phyloP scores from a whole-genome alignment of 1,140 invertebrate genomes.

The Caenorhabditis brenneri region DNA sequence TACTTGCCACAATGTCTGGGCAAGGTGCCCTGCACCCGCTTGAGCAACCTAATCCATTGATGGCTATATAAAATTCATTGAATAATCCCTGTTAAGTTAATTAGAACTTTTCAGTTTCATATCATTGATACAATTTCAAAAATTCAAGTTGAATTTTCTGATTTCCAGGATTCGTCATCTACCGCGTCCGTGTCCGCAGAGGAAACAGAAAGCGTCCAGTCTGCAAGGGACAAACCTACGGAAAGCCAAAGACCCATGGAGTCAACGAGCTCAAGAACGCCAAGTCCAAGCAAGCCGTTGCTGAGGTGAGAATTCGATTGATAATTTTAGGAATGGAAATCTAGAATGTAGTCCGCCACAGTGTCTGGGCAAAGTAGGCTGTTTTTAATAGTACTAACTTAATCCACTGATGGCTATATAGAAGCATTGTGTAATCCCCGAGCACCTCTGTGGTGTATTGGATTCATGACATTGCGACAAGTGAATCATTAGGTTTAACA shows the following conservation, averaged over 20 bases:
- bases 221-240: conserved; percentile 95
- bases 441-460: conserved; percentile 31
- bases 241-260: conserved; percentile 98
- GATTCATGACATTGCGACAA: conserved; percentile 42
- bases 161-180: conserved; percentile 90
- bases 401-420: conserved; percentile 36
- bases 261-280: conserved; percentile 96
- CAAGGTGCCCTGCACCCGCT: conserved; percentile 38
- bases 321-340: no score
- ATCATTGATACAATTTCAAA: conserved; percentile 20
- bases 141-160: conserved; percentile 23
- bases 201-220: conserved; percentile 97
- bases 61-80: conserved; percentile 40
- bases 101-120: conserved; percentile 27
- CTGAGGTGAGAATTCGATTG: conserved; percentile 79
- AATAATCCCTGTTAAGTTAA: conserved; percentile 25
- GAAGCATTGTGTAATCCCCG: conserved; percentile 42
- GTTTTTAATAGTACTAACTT: conserved; percentile 43
- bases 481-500: no score
- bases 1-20: conserved; percentile 29
- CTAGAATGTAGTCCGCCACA: not conserved
- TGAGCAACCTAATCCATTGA: conserved; percentile 42
- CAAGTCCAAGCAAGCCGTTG: conserved; percentile 91
- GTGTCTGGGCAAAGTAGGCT: conserved; percentile 39
- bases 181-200: conserved; percentile 93